Evolutionary conservation across 1,140 invertebrate genomes (phyloP), one percentile per base, ranked within the genome.

Genomic region (Brachystomella parvula): DNA sequence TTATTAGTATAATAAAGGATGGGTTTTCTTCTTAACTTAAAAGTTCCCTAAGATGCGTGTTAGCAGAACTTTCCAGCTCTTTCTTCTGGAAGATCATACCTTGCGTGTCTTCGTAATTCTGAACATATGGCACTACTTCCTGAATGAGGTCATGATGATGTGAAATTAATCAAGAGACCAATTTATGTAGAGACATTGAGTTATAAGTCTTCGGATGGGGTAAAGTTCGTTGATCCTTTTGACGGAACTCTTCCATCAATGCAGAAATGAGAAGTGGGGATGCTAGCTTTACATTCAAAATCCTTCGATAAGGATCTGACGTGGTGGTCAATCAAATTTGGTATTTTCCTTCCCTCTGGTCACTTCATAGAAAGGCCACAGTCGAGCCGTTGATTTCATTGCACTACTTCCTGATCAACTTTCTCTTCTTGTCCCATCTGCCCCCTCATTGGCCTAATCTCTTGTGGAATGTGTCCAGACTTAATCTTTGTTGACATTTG

Each of bases 91-190:
- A 53, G 49, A 53, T 53, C 12, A 53, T 12, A 3, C 19, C 49
- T 24, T 19, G 49, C n/a, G n/a, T n/a, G n/a, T n/a, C n/a, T n/a
- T n/a, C n/a, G n/a, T n/a, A n/a, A n/a, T n/a, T n/a, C n/a, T n/a
- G n/a, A n/a, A n/a, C n/a, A n/a, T n/a, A n/a, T n/a, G n/a, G n/a
- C n/a, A n/a, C n/a, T n/a, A n/a, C n/a, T n/a, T n/a, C n/a, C n/a
- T n/a, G 49, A 53, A 53, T 53, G 49, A 53, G 49, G 49, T 53
- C 49, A 53, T 19, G 49, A 53, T 53, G 49, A 53, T 53, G 24
- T 12, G 24, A 39, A 53, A 53, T 53, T 53, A 53, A 53, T 53
- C 49, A 53, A 24, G 9, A 24, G 9, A 17, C 15, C 12, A 24
- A 53, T 19, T 24, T 53, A 6, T 26, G 9, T 19, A 3, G 49